These are phyloP conservation scores for Perizoma flavofasciatum DNA, from an alignment of 2,888 invertebrate species.

Conservation along the genomic window DNA sequence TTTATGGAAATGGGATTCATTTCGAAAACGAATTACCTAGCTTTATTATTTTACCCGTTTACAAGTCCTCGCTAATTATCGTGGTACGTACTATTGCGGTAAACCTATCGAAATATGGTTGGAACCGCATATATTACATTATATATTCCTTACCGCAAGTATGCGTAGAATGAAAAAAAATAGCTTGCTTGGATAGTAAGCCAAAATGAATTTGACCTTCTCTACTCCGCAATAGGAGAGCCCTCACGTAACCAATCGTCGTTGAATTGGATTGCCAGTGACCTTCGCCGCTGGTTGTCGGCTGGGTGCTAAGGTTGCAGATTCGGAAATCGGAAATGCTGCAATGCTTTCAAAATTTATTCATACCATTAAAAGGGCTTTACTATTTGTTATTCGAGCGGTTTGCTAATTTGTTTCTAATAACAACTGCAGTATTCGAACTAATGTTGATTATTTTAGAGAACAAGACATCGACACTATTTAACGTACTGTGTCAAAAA, in stretches of 20 bases:
- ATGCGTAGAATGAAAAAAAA: not conserved
- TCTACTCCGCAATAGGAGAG: conserved; percentile 15
- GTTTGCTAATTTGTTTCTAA: not conserved
- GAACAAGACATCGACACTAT: not conserved
- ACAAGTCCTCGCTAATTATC: not conserved
- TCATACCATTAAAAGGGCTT: no score
- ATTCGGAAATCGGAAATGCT: conserved; percentile 27
- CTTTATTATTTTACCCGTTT: not conserved
- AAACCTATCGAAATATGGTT: no score
- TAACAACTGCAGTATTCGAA: not conserved
- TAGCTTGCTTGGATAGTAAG: conserved; percentile 18
- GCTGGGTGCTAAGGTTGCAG: conserved; percentile 19
- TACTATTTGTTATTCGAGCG: not conserved
- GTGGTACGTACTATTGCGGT: not conserved
- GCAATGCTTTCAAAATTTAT: conserved; percentile 7
- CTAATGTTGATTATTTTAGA: not conserved
- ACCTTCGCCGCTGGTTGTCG: conserved; percentile 17
- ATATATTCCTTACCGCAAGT: not conserved
- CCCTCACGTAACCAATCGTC: conserved; percentile 20
- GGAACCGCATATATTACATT: no score
- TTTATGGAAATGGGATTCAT: conserved; percentile 1
- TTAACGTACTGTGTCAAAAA: no score
- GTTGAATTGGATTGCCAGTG: conserved; percentile 22
- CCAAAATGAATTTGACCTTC: conserved; percentile 29
- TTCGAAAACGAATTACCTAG: not conserved